A percentile compares a stretch with the other conserved stretches of the same genome.
These are phyloP conservation scores for Hippolais icterina DNA, from an alignment of 2,113 vertebrate species.

Conservation along the genomic window DNA sequence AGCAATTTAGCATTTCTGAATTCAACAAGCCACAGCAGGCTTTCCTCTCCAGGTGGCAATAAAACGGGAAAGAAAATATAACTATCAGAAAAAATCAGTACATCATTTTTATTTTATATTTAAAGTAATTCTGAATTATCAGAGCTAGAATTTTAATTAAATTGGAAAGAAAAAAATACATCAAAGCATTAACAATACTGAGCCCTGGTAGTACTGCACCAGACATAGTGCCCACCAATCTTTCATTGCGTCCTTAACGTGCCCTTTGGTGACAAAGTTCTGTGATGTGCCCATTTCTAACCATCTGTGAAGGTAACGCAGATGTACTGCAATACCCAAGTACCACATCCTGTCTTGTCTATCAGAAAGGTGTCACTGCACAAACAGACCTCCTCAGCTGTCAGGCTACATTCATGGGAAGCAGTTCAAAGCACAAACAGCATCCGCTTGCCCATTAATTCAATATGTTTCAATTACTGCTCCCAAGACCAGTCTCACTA, in stretches of 20 bases:
- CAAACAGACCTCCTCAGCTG: neutral
- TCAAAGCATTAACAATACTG: neutral
- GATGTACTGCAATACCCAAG: neutral
- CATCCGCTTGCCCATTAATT: neutral
- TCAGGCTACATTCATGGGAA: neutral
- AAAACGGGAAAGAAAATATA: neutral
- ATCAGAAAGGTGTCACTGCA: neutral
- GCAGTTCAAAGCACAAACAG: neutral
- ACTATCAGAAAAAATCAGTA: neutral
- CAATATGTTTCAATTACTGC: neutral
- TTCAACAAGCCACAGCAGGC: neutral
- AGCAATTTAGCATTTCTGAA: neutral
- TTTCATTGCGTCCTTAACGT: neutral
- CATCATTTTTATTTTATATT: neutral
- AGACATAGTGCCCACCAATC: neutral
- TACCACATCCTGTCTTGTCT: neutral
- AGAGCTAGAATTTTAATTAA: neutral
- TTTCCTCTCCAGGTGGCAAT: neutral
- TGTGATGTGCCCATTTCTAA: neutral
- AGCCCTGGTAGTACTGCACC: neutral
- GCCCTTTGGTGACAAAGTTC: neutral
- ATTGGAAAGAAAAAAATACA: neutral
- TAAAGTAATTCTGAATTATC: neutral
- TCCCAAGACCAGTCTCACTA: neutral
- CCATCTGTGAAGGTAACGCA: neutral